phyloP scores from a whole-genome alignment of 2,888 invertebrate species.

The Mayetiola destructor region DNA sequence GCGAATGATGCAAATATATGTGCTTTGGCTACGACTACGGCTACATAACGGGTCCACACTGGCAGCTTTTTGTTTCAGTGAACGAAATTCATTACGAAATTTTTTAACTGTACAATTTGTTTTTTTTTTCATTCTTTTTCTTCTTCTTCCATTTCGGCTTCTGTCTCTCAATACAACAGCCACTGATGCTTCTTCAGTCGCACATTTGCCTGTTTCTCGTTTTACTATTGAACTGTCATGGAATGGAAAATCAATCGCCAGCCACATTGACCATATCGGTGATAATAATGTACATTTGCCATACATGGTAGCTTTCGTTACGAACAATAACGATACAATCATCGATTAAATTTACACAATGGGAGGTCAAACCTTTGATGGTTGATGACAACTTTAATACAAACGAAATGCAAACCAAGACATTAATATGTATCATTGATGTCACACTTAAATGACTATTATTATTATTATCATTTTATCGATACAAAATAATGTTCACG shows the following conservation, averaged over 20 bases:
- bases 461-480: too few species aligned
- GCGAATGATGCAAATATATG: constrained; percentile 1
- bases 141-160: background rate
- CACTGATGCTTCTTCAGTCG: background rate
- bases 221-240: too few species aligned
- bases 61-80: background rate
- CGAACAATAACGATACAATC: background rate
- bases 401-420: too few species aligned
- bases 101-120: background rate
- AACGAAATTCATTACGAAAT: constrained; percentile 3
- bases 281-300: background rate
- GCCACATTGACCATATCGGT: background rate
- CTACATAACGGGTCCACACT: too few species aligned
- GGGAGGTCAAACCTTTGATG: background rate
- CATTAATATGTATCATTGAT: too few species aligned
- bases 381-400: background rate
- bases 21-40: too few species aligned
- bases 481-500: too few species aligned
- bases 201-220: background rate
- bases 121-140: background rate
- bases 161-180: background rate
- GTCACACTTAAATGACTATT: too few species aligned
- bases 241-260: background rate
- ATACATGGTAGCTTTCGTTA: background rate
- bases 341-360: background rate